Conservation (phyloP, 1,140 invertebrate genomes). For the Heterodera carotae region DNA sequence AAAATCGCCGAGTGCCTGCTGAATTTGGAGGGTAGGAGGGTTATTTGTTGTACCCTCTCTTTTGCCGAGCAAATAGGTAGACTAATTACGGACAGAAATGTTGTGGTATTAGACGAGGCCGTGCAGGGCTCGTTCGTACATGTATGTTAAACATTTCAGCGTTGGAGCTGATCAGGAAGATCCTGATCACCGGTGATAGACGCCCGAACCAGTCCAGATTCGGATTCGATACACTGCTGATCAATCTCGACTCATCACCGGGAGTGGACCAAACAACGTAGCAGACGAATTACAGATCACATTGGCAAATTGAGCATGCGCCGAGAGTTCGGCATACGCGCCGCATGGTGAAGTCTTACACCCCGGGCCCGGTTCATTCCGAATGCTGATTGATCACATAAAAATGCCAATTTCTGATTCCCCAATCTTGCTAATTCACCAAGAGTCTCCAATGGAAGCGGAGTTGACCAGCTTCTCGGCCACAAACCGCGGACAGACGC, state of each 20-base stretch:
- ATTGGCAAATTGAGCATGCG: too few species aligned
- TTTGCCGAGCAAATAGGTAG: constrained; percentile 1
- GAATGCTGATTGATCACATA: too few species aligned
- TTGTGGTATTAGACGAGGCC: background rate
- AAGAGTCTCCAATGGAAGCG: background rate
- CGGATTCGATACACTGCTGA: background rate
- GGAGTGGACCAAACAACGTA: too few species aligned
- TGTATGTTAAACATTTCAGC: background rate
- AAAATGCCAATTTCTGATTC: background rate
- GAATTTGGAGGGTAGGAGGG: too few species aligned
- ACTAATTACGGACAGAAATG: background rate
- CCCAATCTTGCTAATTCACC: background rate
- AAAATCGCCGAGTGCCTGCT: background rate
- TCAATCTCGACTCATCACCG: background rate
- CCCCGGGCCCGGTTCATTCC: too few species aligned
- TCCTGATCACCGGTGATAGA: background rate
- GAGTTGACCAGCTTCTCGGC: background rate
- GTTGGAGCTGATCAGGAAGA: too few species aligned
- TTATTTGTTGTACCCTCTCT: background rate
- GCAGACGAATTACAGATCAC: too few species aligned
- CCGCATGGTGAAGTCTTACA: too few species aligned
- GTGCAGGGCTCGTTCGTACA: background rate
- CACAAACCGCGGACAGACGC: background rate
- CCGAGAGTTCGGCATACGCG: too few species aligned
- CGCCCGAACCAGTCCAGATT: background rate